phyloP scores from a whole-genome alignment of 2,797 vertebrate species.

The Poeciliopsis infans region DNA sequence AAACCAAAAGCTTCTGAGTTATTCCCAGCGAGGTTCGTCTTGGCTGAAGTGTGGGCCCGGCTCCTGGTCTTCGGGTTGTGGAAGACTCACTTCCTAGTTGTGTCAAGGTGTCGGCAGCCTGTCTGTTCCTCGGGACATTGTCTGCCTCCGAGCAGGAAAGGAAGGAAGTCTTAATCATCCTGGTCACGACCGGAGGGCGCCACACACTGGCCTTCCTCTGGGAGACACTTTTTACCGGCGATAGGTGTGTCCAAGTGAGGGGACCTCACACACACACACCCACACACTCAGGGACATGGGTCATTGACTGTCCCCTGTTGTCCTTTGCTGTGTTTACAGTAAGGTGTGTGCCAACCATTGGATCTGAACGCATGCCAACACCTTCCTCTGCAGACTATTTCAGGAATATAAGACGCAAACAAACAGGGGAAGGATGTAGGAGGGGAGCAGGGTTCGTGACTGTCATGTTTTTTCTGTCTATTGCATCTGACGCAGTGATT shows the following conservation, averaged over 20 bases:
- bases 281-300: constrained; percentile 7
- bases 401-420: constrained; percentile 66
- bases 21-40: constrained; percentile 36
- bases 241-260: constrained; percentile 49
- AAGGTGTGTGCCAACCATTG: constrained; percentile 30
- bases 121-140: constrained; percentile 78
- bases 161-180: constrained; percentile 82
- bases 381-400: constrained; percentile 55
- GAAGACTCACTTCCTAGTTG: constrained; percentile 69
- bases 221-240: constrained; percentile 57
- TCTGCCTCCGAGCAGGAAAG: constrained; percentile 64
- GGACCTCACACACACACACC: constrained; percentile 10
- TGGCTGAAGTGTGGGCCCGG: constrained; percentile 23
- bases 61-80: constrained; percentile 47
- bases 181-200: constrained; percentile 65
- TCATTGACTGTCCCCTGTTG: constrained; percentile 40
- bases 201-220: constrained; percentile 71
- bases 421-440: constrained; percentile 82
- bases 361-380: constrained; percentile 36
- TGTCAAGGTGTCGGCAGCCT: constrained; percentile 75
- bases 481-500: constrained; percentile 37
- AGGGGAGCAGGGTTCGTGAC: constrained; percentile 18
- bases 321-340: constrained; percentile 54
- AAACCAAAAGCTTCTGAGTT: constrained; percentile 20
- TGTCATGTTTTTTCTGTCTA: constrained; percentile 47